Percentiles rank a stretch among this genome's conserved stretches.
Conservation (phyloP, 2,888 invertebrate genomes). For the Xestia c-nigrum region DNA sequence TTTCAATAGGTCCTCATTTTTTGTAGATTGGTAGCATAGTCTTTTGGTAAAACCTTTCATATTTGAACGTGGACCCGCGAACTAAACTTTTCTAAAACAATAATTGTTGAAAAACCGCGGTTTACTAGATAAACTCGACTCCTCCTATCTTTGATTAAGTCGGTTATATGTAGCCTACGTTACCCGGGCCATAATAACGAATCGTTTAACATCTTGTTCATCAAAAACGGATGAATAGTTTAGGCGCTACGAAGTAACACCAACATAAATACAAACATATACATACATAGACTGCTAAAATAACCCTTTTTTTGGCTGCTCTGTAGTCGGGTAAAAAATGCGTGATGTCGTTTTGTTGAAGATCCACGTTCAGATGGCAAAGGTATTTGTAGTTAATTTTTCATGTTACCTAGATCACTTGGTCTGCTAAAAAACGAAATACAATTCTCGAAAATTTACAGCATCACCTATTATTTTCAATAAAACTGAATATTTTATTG, state of each 20-base stretch:
- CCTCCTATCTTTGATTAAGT: too few species aligned
- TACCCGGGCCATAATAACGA: too few species aligned
- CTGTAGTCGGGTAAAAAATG: not conserved
- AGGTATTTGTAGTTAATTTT: not conserved
- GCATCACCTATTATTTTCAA: conserved; percentile 39
- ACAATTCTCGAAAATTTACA: not conserved
- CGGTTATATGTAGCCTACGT: too few species aligned
- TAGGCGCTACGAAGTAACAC: too few species aligned
- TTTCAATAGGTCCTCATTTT: not conserved
- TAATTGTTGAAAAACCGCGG: too few species aligned
- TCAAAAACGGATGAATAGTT: too few species aligned
- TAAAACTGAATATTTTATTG: conserved; percentile 27
- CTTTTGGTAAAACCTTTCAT: not conserved
- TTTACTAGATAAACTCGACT: too few species aligned
- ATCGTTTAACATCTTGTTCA: too few species aligned
- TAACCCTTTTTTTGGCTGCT: too few species aligned
- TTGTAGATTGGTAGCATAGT: not conserved
- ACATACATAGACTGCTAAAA: too few species aligned
- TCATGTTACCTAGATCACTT: not conserved
- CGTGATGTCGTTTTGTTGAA: not conserved
- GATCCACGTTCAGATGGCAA: not conserved
- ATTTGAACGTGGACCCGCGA: not conserved
- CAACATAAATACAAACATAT: too few species aligned
- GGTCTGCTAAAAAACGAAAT: not conserved
- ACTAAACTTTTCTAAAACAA: not conserved